A percentile compares a stretch with the other conserved stretches of the same genome.
phyloP scores from a whole-genome alignment of 2,888 invertebrate genomes.

The Strigamia maritima region DNA sequence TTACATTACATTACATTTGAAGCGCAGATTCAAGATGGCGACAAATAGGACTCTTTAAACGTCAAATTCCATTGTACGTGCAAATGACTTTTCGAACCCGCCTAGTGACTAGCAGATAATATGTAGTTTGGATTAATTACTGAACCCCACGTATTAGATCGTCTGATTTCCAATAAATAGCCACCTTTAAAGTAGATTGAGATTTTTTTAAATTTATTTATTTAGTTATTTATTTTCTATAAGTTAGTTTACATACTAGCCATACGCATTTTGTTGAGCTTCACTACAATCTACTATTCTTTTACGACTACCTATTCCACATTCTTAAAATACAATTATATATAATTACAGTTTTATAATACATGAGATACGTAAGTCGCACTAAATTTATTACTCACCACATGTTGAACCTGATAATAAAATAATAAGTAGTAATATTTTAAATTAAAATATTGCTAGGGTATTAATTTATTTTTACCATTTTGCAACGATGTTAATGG shows the following conservation, averaged over 20 bases:
- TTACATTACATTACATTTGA: too few species aligned
- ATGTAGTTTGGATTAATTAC: background rate
- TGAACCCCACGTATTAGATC: constrained; percentile 15
- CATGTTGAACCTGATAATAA: background rate
- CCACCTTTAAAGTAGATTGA: background rate
- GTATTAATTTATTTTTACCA: background rate
- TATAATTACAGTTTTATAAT: too few species aligned
- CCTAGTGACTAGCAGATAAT: background rate
- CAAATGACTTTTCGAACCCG: too few species aligned
- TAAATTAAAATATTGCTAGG: background rate
- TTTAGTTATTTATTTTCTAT: too few species aligned
- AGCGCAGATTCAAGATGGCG: too few species aligned
- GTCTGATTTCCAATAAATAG: constrained; percentile 11
- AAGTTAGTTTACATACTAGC: background rate
- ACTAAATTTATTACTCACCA: background rate
- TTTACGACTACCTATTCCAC: background rate
- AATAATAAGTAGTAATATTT: background rate
- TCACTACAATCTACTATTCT: constrained; percentile 3
- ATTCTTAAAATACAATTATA: background rate
- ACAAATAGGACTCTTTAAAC: too few species aligned
- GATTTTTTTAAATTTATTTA: too few species aligned
- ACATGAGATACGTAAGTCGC: too few species aligned
- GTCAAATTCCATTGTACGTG: too few species aligned
- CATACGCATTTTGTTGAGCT: background rate
- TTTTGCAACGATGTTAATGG: background rate